Base-by-base conservation (phyloP, 2,888 invertebrate species). In the Hypolimnas misippus region DNA sequence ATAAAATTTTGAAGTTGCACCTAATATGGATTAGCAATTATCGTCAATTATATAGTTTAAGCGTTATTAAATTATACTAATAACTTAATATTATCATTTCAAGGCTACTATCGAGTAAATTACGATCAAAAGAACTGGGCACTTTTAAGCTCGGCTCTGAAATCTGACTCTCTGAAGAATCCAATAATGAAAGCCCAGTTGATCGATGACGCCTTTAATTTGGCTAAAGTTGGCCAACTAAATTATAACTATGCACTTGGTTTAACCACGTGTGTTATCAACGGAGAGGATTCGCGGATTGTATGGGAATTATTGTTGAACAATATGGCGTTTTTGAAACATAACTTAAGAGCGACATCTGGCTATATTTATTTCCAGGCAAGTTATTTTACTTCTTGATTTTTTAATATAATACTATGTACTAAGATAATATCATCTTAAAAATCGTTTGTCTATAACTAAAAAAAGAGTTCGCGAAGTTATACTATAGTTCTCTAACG, bases 151-250 rank as follows among this genome's bases (percentile, higher is more conserved):
- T 70, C 83, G 3, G 93, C 93, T 0, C 75, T 94, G 0, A 91
- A 92, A 21, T 87, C 93, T 2, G 93, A 91, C 0, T 70, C 78
- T 1, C 82, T 91, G 2, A 93, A 94, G 54, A 93, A 94, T 0
- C 87, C 94, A 0, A 86, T 94, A 2, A 94, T 94, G 33, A 92
- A 95, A 57, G 95, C 95, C 0, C 96, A 96, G 76, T 84, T 96
- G 0, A 92, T 97, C 7, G 95, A 96, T 75, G 96, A 97, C 75
- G 94, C 95, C 0, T 94, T 95, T 78, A 94, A 94, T 76, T 78
- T 95, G 7, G 95, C 95, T 12, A 92, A 94, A 73, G 89, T 92
- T 0, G 93, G 93, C 0, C 82, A 89, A 42, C 78, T 95, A 0
- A 82, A 93, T 73, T 95, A 95, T 77, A 87, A 86, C 50, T 84